Percentiles rank a stretch among this genome's conserved stretches.
These are phyloP conservation scores for Eupithecia inturbata DNA, from an alignment of 2,888 invertebrate genomes.

Conservation along the genomic window DNA sequence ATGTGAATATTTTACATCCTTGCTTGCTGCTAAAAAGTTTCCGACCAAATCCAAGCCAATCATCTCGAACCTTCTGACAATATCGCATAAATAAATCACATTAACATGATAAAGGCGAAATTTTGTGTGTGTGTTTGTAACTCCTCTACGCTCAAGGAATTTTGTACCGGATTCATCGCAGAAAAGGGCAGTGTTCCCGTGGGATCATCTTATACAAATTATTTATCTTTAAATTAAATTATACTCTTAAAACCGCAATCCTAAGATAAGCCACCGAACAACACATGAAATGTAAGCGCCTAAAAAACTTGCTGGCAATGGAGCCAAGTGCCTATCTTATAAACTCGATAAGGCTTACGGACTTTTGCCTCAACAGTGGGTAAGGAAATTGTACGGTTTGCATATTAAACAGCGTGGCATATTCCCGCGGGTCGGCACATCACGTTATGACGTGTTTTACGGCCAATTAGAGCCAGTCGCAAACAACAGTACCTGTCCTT, in stretches of 20 bases:
- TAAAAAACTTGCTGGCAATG: neutral
- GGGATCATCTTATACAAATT: no score
- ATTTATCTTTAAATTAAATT: no score
- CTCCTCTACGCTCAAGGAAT: neutral
- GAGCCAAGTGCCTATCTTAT: neutral
- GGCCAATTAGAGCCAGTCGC: neutral
- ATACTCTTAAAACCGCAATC: neutral
- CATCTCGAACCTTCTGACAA: neutral
- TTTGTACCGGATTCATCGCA: neutral
- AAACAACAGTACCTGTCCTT: neutral
- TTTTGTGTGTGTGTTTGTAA: neutral
- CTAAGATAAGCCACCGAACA: neutral
- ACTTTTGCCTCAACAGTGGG: neutral
- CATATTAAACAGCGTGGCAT: neutral
- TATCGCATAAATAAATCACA: neutral
- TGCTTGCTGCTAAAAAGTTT: neutral
- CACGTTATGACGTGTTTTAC: neutral
- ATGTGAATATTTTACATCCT: neutral
- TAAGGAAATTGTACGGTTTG: neutral
- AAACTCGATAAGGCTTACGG: neutral
- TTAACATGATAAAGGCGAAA: no score
- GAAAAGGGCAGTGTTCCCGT: neutral
- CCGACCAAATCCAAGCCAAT: neutral
- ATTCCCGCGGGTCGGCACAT: neutral
- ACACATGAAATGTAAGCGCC: neutral